These are phyloP conservation scores for Tholera decimalis DNA, from an alignment of 2,888 invertebrate species.

Conservation along the genomic window DNA sequence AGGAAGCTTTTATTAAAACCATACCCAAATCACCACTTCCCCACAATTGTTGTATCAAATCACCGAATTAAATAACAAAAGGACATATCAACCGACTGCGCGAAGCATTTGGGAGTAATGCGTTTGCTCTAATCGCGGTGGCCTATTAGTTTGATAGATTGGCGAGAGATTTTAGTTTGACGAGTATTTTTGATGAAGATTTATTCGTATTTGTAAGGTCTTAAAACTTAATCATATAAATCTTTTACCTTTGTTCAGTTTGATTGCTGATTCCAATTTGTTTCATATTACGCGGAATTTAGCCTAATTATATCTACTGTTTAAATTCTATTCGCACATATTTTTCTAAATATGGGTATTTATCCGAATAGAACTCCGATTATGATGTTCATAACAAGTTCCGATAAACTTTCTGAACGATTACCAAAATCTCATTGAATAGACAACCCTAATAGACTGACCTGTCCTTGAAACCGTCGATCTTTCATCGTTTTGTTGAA, in stretches of 20 bases:
- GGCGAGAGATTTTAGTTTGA: constrained; percentile 30
- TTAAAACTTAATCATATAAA: neutral
- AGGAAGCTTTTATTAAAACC: constrained; percentile 42
- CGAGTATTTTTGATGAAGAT: constrained; percentile 27
- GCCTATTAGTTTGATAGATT: constrained; percentile 54
- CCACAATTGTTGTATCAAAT: constrained; percentile 58
- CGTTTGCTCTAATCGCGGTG: constrained; percentile 47
- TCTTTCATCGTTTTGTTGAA: too few relatives aligned
- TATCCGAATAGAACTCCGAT: too few relatives aligned
- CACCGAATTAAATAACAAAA: constrained; percentile 59
- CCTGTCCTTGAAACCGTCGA: neutral
- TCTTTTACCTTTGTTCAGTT: neutral
- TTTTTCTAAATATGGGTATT: neutral
- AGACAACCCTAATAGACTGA: neutral
- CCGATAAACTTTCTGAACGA: neutral
- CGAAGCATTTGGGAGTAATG: constrained; percentile 48
- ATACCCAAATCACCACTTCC: constrained; percentile 52
- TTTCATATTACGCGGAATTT: too few relatives aligned
- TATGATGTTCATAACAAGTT: neutral
- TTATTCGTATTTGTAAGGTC: constrained; percentile 7
- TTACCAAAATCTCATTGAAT: neutral
- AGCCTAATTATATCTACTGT: neutral
- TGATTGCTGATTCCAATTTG: neutral
- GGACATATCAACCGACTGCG: constrained; percentile 39
- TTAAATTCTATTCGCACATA: neutral